These are phyloP conservation scores for Anhinga anhinga DNA, from an alignment of 2,113 vertebrate genomes.

Conservation along the genomic window DNA sequence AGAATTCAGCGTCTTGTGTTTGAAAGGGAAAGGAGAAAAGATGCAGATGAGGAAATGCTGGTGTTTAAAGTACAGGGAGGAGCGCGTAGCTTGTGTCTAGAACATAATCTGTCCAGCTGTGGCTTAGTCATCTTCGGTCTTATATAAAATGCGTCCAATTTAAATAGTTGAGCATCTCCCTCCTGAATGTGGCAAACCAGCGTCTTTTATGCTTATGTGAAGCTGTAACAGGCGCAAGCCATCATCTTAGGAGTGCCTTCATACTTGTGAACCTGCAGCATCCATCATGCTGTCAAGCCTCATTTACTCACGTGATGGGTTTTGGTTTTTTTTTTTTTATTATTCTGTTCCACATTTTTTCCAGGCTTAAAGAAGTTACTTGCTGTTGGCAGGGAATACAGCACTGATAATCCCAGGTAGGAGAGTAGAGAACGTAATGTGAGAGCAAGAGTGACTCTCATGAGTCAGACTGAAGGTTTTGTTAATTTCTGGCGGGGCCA, in stretches of 20 bases:
- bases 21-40: not conserved
- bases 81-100: not conserved
- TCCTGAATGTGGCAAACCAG: slow-evolving; percentile 38
- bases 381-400: not conserved
- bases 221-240: not conserved
- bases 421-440: not conserved
- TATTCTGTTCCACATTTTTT: not conserved
- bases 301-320: slow-evolving; percentile 31
- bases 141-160: not conserved
- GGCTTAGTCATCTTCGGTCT: slow-evolving; percentile 43
- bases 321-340: not conserved
- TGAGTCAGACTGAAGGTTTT: not conserved
- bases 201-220: not conserved
- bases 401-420: not conserved
- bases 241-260: slow-evolving; percentile 27
- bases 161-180: slow-evolving; percentile 49
- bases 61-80: slow-evolving; percentile 14
- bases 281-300: slow-evolving; percentile 56
- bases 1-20: not conserved
- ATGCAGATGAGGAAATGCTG: slow-evolving; percentile 14
- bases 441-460: slow-evolving; percentile 12
- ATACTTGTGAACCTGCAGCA: slow-evolving; percentile 49
- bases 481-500: not conserved
- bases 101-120: slow-evolving; percentile 51
- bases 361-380: slow-evolving; percentile 18